Conservation (phyloP, 2,797 vertebrate species). For the Ficedula albicollis region DNA sequence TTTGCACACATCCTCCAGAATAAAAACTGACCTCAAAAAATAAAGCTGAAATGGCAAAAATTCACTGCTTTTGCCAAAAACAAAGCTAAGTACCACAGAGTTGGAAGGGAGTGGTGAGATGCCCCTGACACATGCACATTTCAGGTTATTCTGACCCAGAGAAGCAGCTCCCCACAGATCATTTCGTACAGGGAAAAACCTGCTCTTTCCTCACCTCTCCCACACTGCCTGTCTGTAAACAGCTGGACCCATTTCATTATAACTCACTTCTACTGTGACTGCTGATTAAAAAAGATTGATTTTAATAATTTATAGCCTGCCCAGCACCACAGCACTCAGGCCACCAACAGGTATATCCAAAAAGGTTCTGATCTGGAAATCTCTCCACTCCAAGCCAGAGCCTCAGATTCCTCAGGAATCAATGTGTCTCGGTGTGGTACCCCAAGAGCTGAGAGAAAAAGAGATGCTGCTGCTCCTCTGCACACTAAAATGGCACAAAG, state of each 20-base stretch:
- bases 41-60: not conserved
- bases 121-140: not conserved
- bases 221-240: not conserved
- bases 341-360: not conserved
- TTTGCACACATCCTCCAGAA: not conserved
- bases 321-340: not conserved
- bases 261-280: not conserved
- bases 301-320: constrained; percentile 14
- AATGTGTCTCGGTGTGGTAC: not conserved
- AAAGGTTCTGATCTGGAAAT: not conserved
- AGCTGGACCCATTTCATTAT: not conserved
- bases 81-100: not conserved
- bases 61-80: not conserved
- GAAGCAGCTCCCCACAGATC: not conserved
- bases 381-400: not conserved
- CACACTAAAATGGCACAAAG: not conserved
- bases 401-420: not conserved
- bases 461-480: not conserved
- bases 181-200: not conserved
- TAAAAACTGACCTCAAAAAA: not conserved
- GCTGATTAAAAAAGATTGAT: not conserved
- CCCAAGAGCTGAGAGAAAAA: not conserved
- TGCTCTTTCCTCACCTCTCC: not conserved
- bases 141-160: not conserved
- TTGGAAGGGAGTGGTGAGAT: not conserved